Evolutionary conservation across 2,797 vertebrate species (phyloP).

Genomic region (Phoxinus dragarum): DNA sequence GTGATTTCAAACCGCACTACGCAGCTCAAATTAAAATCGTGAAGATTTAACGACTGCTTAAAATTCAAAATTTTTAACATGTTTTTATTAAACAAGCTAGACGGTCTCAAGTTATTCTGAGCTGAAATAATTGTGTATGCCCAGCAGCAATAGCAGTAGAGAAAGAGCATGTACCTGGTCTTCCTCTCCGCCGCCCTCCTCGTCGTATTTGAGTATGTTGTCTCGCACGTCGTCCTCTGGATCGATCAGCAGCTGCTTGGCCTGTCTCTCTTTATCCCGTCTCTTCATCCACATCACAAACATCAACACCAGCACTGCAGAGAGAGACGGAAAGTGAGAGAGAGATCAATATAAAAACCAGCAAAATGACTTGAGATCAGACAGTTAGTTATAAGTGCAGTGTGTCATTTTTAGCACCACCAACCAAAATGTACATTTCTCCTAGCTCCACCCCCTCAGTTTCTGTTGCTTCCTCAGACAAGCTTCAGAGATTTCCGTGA

Average conservation of each 20-base stretch:
- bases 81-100: constrained; percentile 14
- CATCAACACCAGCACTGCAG: constrained; percentile 85
- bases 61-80: background rate
- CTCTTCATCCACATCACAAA: constrained; percentile 93
- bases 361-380: constrained; percentile 29
- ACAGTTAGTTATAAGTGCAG: constrained; percentile 24
- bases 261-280: constrained; percentile 88
- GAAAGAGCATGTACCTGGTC: constrained; percentile 79
- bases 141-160: background rate
- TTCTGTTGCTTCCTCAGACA: background rate
- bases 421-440: background rate
- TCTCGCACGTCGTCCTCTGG: constrained; percentile 90
- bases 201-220: constrained; percentile 90
- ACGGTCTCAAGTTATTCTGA: background rate
- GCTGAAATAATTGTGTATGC: background rate
- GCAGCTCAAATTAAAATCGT: background rate
- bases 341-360: constrained; percentile 42
- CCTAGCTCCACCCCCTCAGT: background rate
- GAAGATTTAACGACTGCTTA: background rate
- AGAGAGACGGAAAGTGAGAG: background rate
- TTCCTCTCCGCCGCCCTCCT: constrained; percentile 90
- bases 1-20: background rate
- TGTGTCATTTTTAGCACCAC: background rate
- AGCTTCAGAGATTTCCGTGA: background rate
- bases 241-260: constrained; percentile 89